These are phyloP conservation scores for Neogale vison DNA, from an alignment of 2,113 vertebrate species.

Conservation along the genomic window DNA sequence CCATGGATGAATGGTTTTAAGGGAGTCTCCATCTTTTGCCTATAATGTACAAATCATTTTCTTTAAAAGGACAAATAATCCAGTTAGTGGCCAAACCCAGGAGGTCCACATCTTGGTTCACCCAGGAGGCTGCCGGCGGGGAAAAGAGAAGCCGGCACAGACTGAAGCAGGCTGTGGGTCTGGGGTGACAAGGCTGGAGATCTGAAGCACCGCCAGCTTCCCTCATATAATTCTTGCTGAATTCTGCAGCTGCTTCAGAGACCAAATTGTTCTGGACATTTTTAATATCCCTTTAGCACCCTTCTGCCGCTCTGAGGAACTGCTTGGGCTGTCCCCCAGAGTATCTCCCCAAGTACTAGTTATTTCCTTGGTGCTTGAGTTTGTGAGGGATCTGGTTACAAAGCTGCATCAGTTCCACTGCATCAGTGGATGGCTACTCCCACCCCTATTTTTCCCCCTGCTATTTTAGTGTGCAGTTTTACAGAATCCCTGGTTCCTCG, in stretches of 20 bases:
- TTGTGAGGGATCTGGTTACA: neutral
- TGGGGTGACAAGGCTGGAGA: neutral
- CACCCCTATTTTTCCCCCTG: neutral
- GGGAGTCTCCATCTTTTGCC: neutral
- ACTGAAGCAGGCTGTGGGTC: rapidly evolving
- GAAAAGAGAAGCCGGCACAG: neutral
- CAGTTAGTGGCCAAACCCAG: neutral
- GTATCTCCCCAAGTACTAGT: neutral
- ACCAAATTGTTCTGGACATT: neutral
- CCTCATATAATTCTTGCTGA: neutral
- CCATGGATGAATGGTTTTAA: neutral
- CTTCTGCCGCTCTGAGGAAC: too few species aligned
- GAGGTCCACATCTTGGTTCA: neutral
- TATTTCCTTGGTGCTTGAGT: neutral
- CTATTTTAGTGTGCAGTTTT: neutral
- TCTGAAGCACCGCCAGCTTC: neutral
- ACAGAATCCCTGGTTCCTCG: neutral
- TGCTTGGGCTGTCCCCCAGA: neutral
- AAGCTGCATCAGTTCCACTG: neutral
- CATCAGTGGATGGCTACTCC: neutral
- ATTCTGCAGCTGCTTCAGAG: neutral
- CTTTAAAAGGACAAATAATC: neutral
- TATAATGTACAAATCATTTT: neutral
- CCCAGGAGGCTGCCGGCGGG: neutral
- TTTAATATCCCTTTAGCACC: neutral